These are phyloP conservation scores for Heterochromis multidens DNA, from an alignment of 2,113 vertebrate genomes.

Conservation along the genomic window DNA sequence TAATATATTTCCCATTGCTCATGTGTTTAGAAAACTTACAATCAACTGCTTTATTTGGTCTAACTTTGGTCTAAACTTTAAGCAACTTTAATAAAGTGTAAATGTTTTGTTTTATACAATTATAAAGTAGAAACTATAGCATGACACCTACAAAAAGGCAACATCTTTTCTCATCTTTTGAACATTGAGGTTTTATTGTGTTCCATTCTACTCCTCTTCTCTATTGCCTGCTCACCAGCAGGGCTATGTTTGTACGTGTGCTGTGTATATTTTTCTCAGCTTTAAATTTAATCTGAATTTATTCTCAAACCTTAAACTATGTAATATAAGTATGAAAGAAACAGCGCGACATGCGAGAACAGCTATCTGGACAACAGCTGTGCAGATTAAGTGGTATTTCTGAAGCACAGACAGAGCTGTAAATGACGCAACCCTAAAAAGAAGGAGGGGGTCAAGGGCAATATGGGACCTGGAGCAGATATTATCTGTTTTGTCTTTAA, in stretches of 20 bases:
- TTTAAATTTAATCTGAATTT: constrained; percentile 23
- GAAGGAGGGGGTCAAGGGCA: neutral
- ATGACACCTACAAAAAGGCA: neutral
- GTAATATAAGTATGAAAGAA: constrained; percentile 15
- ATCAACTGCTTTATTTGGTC: neutral
- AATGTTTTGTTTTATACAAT: neutral
- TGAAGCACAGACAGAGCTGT: neutral
- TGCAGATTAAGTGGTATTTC: constrained; percentile 45
- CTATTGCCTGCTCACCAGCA: neutral
- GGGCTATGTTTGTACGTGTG: neutral
- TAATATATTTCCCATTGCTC: neutral
- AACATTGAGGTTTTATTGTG: neutral
- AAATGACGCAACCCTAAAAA: constrained; percentile 25
- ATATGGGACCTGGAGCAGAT: constrained; percentile 35
- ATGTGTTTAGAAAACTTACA: neutral
- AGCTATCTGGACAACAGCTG: constrained; percentile 16
- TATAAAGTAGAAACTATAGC: neutral
- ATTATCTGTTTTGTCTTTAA: constrained; percentile 29
- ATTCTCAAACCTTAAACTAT: constrained; percentile 44
- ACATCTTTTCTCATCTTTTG: neutral
- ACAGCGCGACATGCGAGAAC: neutral
- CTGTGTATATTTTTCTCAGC: neutral
- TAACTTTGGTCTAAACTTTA: neutral
- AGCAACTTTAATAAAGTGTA: neutral
- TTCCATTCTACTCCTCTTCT: neutral